Base-by-base conservation (phyloP, 2,888 invertebrate species). In the Lepidocyrtoides sp. region DNA sequence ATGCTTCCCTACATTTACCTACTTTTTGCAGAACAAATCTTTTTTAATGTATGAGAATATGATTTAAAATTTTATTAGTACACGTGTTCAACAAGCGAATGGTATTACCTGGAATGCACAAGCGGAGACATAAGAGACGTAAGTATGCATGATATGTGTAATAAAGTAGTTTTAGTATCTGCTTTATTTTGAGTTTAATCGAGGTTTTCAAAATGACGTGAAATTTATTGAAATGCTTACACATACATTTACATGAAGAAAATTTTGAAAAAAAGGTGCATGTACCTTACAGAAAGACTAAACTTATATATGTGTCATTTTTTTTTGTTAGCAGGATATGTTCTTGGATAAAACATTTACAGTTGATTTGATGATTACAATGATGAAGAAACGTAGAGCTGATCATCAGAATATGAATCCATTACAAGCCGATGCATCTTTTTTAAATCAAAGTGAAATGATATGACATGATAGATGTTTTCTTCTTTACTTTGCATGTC, bases 281-380 rank as follows among this genome's bases (percentile, higher is more conserved):
- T 10, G 26, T 60, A 69, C 17, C 36, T 20, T 20, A 72, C 72
- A 23, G 41, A 72, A 10, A 14, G 23, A 69, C 29, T 36, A 36
- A 36, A 69, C 2, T 72, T 41, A 14, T 23, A 14, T 44, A 20
- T 23, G 2, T 41, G 44, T 12, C 44, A 44, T 20, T 77, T 77
- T 77, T 77, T 51, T 75, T 75, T 69, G 20, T 36, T 29, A 41
- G 41, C n/a, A 77, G 81, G 41, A 81, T 60, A 26, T 81, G 72
- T 81, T 60, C 23, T 20, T 17, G 7, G 3, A 23, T 14, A 77
- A 77, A 29, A 48, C 17, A 51, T 60, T 3, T 36, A 60, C 57
- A 60, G 60, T 60, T 81, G 79, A 60, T 60, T 41, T 20, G 60
- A 81, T 77, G 54, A 77, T 77, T 51, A 77, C 77, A 29, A 77